phyloP scores from a whole-genome alignment of 2,888 invertebrate genomes.

The Andrena fulva region DNA sequence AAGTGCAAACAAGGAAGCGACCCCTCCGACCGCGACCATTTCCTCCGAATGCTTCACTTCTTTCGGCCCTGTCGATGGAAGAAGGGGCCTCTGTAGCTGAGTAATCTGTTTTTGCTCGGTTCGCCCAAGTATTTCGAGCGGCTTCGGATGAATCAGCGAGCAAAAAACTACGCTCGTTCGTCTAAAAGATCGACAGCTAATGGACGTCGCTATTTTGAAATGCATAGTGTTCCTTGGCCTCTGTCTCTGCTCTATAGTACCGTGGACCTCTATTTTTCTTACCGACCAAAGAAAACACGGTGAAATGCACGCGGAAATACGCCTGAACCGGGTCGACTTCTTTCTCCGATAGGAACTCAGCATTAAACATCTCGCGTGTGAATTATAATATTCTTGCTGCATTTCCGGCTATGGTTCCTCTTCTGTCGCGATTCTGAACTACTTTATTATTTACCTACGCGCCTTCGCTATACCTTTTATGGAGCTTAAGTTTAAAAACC shows the following conservation, averaged over 20 bases:
- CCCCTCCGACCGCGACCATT: not conserved
- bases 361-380: not conserved
- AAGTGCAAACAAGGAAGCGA: no score
- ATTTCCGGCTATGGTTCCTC: not conserved
- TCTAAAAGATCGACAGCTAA: slow-evolving; percentile 22
- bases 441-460: no score
- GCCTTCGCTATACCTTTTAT: no score
- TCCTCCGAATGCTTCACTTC: not conserved
- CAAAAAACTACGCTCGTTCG: not conserved
- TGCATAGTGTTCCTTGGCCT: not conserved
- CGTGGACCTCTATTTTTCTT: slow-evolving; percentile 5
- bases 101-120: not conserved
- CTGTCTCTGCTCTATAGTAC: not conserved
- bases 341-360: not conserved
- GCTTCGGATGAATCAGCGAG: not conserved
- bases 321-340: not conserved
- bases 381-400: slow-evolving; percentile 3
- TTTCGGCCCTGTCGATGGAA: not conserved
- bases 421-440: not conserved
- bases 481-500: no score
- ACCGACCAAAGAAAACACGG: not conserved
- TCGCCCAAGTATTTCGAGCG: not conserved
- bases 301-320: slow-evolving; percentile 10
- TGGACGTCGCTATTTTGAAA: slow-evolving; percentile 36
- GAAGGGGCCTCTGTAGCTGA: not conserved